A percentile compares a stretch with the other conserved stretches of the same genome.
Conservation (phyloP, 2,888 invertebrate species). For the Parnassius apollo region DNA sequence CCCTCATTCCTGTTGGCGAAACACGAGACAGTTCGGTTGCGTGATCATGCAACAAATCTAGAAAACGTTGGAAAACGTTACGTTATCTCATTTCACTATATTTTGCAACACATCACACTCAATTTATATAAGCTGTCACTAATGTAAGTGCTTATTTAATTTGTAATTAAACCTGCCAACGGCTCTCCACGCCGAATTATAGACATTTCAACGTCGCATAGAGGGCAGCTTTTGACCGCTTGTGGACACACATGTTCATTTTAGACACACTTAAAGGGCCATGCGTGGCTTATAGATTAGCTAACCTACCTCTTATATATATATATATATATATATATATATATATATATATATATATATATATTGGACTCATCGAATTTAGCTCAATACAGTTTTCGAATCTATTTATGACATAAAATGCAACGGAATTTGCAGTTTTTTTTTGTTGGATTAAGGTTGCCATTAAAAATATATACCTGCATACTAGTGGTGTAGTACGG, state of each 20-base stretch:
- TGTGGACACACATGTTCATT: slow-evolving; percentile 1
- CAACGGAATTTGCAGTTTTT: no score
- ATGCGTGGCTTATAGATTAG: neutral
- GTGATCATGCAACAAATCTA: neutral
- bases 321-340: no score
- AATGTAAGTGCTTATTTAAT: slow-evolving; percentile 21
- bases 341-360: no score
- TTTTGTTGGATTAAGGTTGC: no score
- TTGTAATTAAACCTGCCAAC: slow-evolving; percentile 24
- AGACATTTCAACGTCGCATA: slow-evolving; percentile 16
- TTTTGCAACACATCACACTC: slow-evolving; percentile 15
- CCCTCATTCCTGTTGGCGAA: neutral
- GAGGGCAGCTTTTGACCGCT: slow-evolving; percentile 7
- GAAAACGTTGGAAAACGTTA: slow-evolving; percentile 4
- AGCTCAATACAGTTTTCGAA: no score
- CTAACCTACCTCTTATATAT: no score
- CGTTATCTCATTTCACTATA: neutral
- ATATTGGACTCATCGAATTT: neutral
- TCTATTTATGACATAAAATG: no score
- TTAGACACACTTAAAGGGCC: no score
- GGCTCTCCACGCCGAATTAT: slow-evolving; percentile 18
- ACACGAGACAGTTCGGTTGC: neutral
- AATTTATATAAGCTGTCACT: slow-evolving; percentile 13
- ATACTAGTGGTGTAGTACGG: no score
- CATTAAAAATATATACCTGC: no score